Evolutionary conservation across 2,888 invertebrate genomes (phyloP).

Genomic region (Campoplex nolae): DNA sequence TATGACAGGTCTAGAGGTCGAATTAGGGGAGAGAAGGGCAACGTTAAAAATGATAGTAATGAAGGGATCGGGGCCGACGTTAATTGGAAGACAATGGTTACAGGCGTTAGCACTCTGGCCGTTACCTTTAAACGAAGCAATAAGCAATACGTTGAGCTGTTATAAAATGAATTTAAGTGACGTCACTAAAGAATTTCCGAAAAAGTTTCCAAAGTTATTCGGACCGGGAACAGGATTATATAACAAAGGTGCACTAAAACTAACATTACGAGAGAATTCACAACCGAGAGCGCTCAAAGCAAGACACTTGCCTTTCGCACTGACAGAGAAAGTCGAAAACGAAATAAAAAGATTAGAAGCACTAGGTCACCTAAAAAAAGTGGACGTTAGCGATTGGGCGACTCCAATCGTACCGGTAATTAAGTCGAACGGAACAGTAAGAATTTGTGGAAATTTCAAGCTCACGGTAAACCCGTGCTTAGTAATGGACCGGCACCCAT

Average conservation of each 20-base stretch:
- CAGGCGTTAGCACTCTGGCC: slow-evolving; percentile 56
- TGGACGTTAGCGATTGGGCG: slow-evolving; percentile 76
- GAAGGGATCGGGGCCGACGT: slow-evolving; percentile 47
- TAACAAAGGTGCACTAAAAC: slow-evolving; percentile 62
- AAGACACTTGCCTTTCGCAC: slow-evolving; percentile 71
- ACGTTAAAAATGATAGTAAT: slow-evolving; percentile 43
- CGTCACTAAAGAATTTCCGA: slow-evolving; percentile 8
- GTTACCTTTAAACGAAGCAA: slow-evolving; percentile 1
- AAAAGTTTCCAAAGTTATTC: slow-evolving; percentile 56
- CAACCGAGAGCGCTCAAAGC: slow-evolving; percentile 71
- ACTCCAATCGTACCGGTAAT: slow-evolving; percentile 78
- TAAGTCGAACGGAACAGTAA: slow-evolving; percentile 72
- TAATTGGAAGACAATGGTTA: slow-evolving; percentile 63
- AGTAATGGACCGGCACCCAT: slow-evolving; percentile 73
- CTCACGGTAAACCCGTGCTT: slow-evolving; percentile 74
- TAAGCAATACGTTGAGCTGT: slow-evolving; percentile 12
- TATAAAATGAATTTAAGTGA: slow-evolving; percentile 24
- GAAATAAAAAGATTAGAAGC: slow-evolving; percentile 14
- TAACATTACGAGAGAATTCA: slow-evolving; percentile 66
- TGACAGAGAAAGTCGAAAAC: slow-evolving; percentile 5
- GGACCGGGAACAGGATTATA: slow-evolving; percentile 59
- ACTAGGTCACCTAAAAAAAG: slow-evolving; percentile 24
- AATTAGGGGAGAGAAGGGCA: slow-evolving; percentile 7
- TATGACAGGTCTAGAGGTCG: slow-evolving; percentile 40
- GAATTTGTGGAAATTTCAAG: slow-evolving; percentile 75